Evolutionary conservation across 2,888 invertebrate species (phyloP), one percentile per base, ranked within the genome.

Genomic region (Stenodera caucasica): DNA sequence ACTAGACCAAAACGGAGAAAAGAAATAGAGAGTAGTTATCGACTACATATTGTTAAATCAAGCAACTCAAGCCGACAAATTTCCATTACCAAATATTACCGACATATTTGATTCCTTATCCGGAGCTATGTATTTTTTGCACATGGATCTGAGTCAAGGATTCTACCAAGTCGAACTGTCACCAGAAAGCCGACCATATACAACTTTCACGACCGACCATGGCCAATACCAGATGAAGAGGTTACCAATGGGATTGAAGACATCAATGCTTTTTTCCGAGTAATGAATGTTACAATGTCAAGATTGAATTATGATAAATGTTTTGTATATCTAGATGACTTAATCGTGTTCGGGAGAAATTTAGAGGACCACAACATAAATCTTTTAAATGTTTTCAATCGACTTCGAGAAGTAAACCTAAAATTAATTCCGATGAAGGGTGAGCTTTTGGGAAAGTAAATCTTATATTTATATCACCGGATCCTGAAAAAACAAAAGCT

Each of bases 21-120:
- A 60, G 56, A 67, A 57, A 55, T 64, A 45, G 55, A 56, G 68
- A 50, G 54, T 65, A 15, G 67, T 66, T 29, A 65, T 71, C 14
- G 65, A 69, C 5, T 26, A 26, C 5, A 26, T 2, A 5, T 52
- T 63, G 54, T 61, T 58, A 56, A 64, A 61, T 55, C 33, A 21
- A 58, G 37, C 59, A 53, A 61, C 64, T 51, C 50, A 67, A 50
- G 50, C 61, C 37, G 62, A 68, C 33, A 63, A 60, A 55, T 70
- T 70, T 57, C 67, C 65, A 35, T 55, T 72, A 49, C 69, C 67
- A 11, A 57, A 53, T 56, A 71, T 72, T 45, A 53, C 60, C 5
- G 70, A 72, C 56, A 73, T 71, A 62, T 56, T 72, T 59, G 70
- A 73, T 66, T 70, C 67, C 6, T 56, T 74, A 33, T 58, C 60